Conservation (phyloP, 2,888 invertebrate genomes). For the Sipha maydis region DNA sequence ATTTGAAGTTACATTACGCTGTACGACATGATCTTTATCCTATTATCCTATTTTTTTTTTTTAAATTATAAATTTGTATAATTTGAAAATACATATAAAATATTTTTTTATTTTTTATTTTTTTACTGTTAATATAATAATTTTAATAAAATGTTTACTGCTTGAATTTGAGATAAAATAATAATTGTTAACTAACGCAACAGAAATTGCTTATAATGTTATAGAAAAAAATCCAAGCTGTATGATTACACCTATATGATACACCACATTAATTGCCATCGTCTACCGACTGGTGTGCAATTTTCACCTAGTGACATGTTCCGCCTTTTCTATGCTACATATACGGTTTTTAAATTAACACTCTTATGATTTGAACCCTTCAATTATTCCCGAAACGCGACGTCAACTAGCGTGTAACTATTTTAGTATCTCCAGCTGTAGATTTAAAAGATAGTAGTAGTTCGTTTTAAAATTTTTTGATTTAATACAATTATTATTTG, state of each 20-base stretch:
- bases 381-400: constrained; percentile 40
- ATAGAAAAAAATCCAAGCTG: background rate
- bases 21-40: background rate
- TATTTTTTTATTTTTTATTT: background rate
- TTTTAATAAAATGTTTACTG: background rate
- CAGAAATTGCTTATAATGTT: background rate
- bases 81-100: background rate
- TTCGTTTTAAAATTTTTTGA: background rate
- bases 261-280: constrained; percentile 34
- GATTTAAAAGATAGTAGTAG: background rate
- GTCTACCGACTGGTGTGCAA: constrained; percentile 48
- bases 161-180: background rate
- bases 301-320: constrained; percentile 56
- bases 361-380: constrained; percentile 38
- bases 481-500: background rate
- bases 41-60: background rate
- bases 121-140: background rate
- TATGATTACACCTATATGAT: no score
- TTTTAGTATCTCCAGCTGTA: constrained; percentile 41
- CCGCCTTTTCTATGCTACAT: constrained; percentile 21
- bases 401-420: constrained; percentile 22
- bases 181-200: background rate
- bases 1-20: background rate
- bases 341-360: constrained; percentile 44
- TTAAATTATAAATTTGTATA: background rate